phyloP scores from a whole-genome alignment of 2,888 invertebrate species.

The Clusia tigrina region DNA sequence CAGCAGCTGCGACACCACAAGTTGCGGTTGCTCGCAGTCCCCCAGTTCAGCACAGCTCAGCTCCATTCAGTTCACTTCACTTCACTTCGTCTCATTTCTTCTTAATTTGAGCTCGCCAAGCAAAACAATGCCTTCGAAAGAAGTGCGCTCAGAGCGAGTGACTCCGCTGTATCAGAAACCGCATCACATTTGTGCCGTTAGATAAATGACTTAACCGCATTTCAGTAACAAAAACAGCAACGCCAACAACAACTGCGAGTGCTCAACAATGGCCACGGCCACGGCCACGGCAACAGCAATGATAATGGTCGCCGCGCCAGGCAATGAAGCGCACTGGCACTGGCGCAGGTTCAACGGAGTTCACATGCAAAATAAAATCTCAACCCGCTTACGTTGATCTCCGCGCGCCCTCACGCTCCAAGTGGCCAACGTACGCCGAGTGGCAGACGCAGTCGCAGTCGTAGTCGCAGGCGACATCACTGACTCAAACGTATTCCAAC shows the following conservation, averaged over 20 bases:
- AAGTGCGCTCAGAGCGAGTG: not conserved
- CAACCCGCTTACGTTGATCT: no score
- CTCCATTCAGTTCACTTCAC: no score
- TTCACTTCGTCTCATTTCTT: not conserved
- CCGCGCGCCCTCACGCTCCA: no score
- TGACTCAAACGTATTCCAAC: no score
- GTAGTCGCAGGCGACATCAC: no score
- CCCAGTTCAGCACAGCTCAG: no score
- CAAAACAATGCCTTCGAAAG: not conserved
- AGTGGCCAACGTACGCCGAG: no score
- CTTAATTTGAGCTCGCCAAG: not conserved
- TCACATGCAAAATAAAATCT: constrained; percentile 13
- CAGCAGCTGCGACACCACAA: no score
- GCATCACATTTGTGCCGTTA: constrained; percentile 14
- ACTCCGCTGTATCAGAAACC: not conserved
- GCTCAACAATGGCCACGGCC: not conserved
- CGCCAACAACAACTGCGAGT: not conserved
- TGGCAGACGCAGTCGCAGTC: no score
- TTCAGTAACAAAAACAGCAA: not conserved
- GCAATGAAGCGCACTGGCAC: constrained; percentile 9
- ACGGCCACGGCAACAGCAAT: not conserved
- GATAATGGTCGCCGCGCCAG: no score
- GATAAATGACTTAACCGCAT: constrained; percentile 20
- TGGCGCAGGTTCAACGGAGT: constrained; percentile 11
- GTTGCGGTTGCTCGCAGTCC: no score